Conservation (phyloP, 2,113 vertebrate species). For the Camelus dromedarius region DNA sequence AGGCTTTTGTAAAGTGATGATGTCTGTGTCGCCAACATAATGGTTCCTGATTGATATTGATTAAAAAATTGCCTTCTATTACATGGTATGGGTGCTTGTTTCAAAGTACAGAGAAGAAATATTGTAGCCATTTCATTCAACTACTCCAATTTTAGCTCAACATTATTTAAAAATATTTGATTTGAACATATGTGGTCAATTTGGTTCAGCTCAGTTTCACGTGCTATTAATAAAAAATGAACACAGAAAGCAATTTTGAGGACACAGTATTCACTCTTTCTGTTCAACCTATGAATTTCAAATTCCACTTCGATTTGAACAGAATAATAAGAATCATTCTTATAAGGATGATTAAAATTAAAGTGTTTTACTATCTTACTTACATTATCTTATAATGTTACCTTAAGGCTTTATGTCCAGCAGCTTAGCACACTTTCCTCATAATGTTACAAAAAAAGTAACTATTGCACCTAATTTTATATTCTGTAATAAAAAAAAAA, state of each 20-base stretch:
- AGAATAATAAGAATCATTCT: conserved; percentile 75
- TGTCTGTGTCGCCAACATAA: background rate
- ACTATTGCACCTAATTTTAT: conserved; percentile 79
- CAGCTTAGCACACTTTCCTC: conserved; percentile 76
- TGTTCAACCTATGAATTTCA: conserved; percentile 71
- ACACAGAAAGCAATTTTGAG: conserved; percentile 53
- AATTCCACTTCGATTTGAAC: conserved; percentile 43
- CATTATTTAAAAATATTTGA: background rate
- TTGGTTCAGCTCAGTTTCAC: background rate
- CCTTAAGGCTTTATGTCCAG: conserved; percentile 80
- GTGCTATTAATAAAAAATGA: background rate
- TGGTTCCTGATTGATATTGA: background rate
- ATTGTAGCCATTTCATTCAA: background rate
- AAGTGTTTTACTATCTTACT: conserved; percentile 81
- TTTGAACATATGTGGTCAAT: conserved; percentile 22
- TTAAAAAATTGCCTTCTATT: conserved; percentile 19
- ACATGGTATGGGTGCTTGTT: background rate
- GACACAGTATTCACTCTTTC: background rate
- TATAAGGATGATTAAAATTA: conserved; percentile 76
- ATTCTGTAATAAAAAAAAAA: conserved; percentile 79
- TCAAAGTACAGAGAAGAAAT: conserved; percentile 24
- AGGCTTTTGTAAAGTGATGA: background rate
- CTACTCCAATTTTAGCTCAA: background rate
- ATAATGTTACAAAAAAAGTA: conserved; percentile 78
- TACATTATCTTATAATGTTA: conserved; percentile 68